Percentiles rank a stretch among this genome's conserved stretches.
Evolutionary conservation across 2,113 vertebrate species (phyloP).

Genomic region (Haemorhous mexicanus): DNA sequence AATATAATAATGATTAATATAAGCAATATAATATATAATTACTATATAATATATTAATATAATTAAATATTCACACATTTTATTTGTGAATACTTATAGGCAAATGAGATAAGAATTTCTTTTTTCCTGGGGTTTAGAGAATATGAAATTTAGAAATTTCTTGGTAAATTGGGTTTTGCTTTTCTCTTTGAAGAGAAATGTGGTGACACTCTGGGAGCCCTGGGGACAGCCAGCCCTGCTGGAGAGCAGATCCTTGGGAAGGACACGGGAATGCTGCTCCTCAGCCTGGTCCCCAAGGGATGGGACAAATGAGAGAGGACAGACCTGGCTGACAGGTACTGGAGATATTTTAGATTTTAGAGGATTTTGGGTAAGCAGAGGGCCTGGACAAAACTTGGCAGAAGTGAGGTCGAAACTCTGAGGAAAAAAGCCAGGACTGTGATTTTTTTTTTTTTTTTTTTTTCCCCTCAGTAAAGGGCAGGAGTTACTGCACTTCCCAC

Average conservation of each 20-base stretch:
- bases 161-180: no score
- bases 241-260: neutral
- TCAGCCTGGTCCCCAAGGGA: neutral
- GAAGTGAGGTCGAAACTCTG: neutral
- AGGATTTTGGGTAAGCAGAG: neutral
- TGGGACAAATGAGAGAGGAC: neutral
- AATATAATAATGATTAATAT: no score
- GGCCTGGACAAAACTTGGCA: neutral
- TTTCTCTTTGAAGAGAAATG: no score
- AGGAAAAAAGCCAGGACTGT: neutral
- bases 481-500: neutral
- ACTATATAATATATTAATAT: no score
- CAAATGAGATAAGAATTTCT: no score
- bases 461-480: neutral
- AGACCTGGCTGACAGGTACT: neutral
- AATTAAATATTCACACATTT: no score
- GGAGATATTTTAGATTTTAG: neutral
- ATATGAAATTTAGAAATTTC: no score
- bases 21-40: no score
- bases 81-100: no score
- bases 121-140: no score
- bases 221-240: neutral
- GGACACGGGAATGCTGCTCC: neutral
- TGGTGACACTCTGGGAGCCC: rapidly evolving
- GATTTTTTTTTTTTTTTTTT: neutral